Base-by-base conservation (phyloP, 53 echinoderm and acorn worm genomes). In the Echinarachnius parma region DNA sequence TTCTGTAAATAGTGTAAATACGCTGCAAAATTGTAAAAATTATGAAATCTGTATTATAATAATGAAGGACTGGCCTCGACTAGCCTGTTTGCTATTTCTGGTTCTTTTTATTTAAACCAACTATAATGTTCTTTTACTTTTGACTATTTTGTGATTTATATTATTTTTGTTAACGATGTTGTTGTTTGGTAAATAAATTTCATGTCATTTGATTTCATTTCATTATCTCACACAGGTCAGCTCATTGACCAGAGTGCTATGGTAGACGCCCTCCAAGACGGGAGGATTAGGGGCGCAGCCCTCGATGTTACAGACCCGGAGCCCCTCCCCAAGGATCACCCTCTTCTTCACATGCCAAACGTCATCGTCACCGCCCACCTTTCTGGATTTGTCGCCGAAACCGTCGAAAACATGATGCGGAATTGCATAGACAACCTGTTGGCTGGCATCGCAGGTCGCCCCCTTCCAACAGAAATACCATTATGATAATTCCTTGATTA, bases 301-400 rank as follows among this genome's bases (percentile, higher is more conserved):
- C 56, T 78, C 20, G 79, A 78, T 54, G 57, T 53, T n/a, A 78
- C 79, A 10, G 34, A 34, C 26, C 79, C 79, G 11, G 79, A 78
- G 45, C 79, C 79, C 25, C 53, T 78, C 9, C 66, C 65, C 7
- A 26, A 46, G 9, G 79, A 66, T 37, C 79, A 78, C 33, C 79
- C 79, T 3, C 54, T 78, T n/a, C 64, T 78, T 4, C 53, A 64
- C 34, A 35, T 78, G 22, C 66, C 65, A 25, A 78, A 78, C 31
- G 79, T 66, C 19, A 78, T 78, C 29, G 54, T 78, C 24, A 78
- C 79, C 4, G 23, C 79, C 16, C 79, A 78, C 53, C 14, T 50
- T 10, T 28, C 62, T 16, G 19, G 66, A 42, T 27, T 27, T 21
- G 60, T 60, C 28, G 46, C 14, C 4, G 36, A 36, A 9, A 78